A percentile compares a stretch with the other conserved stretches of the same genome.
These are phyloP conservation scores for Lipotes vexillifer DNA, from an alignment of 2,113 vertebrate genomes.

Conservation along the genomic window DNA sequence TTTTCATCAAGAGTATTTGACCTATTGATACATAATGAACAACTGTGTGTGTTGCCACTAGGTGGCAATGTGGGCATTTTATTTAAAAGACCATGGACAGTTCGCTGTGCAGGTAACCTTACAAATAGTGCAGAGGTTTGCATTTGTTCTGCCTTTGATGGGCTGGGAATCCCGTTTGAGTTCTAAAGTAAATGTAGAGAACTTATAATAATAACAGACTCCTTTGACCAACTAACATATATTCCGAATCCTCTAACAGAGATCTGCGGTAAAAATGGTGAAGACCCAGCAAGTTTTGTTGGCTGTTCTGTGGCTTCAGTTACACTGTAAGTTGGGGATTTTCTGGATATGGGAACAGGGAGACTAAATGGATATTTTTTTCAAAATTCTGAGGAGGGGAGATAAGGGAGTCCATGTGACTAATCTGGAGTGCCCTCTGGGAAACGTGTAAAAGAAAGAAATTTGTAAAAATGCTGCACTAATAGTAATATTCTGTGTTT, in stretches of 20 bases:
- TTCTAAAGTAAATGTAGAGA: conserved; percentile 13
- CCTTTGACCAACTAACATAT: neutral
- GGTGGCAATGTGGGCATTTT: conserved; percentile 37
- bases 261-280: neutral
- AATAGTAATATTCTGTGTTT: neutral
- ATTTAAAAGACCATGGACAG: neutral
- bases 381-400: neutral
- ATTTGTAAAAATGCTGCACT: neutral
- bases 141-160: neutral
- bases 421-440: neutral
- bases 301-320: conserved; percentile 4
- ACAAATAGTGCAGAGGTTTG: neutral
- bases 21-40: neutral
- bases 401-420: neutral
- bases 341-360: neutral
- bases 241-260: conserved; percentile 1
- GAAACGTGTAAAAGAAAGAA: neutral
- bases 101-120: neutral
- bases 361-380: neutral
- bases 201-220: neutral
- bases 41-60: neutral
- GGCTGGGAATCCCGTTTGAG: neutral
- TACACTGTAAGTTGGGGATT: conserved; percentile 5
- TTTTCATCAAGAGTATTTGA: neutral
- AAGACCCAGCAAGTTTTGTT: neutral